Evolutionary conservation across 2,113 vertebrate species (phyloP), one percentile per base, ranked within the genome.

Genomic region (Gorsachius goisagi): DNA sequence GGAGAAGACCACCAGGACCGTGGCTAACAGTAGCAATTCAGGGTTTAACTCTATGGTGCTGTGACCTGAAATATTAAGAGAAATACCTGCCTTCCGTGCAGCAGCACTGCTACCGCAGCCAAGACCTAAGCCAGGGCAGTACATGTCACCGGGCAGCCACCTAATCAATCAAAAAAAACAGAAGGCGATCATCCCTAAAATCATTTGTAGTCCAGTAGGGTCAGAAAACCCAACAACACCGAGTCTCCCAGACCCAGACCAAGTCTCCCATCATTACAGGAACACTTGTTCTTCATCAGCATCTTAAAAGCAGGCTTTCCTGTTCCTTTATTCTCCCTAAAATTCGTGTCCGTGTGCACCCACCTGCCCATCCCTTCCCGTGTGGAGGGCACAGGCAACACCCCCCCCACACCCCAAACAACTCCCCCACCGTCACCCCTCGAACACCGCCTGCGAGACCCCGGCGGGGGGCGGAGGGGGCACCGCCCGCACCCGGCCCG

Each of bases 31-130:
- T 2, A 63, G 41, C 19, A 23, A 62, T 15, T 73, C 26, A 63
- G 63, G 41, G 22, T 63, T 80, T 44, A 55, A 50, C 26, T 50
- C 0, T 0, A 4, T 0, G 0, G 22, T 20, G 74, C 58, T 37
- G 24, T 15, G 44, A 49, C 45, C 20, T 24, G 62, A 82, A 80
- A 74, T 15, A 41, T 6, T 2, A 28, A 33, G 23, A 60, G 55
- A 71, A 83, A 35, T 21, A 45, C 32, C 39, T 23, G 68, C 39
- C 23, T 72, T 27, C n/a, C 1, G 0, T 30, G 39, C 52, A 69
- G 52, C 59, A 30, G 49, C 52, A 78, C 15, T 47, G 12, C 27
- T 27, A 8, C 15, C 4, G 6, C 4, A 1, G 37, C 49, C 73
- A 23, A 33, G 55, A 63, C 39, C 60, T 12, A 26, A 80, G 23